Evolutionary conservation across 1,140 invertebrate genomes (phyloP), one percentile per base, ranked within the genome.

Genomic region (Leptonema lineaticorne): DNA sequence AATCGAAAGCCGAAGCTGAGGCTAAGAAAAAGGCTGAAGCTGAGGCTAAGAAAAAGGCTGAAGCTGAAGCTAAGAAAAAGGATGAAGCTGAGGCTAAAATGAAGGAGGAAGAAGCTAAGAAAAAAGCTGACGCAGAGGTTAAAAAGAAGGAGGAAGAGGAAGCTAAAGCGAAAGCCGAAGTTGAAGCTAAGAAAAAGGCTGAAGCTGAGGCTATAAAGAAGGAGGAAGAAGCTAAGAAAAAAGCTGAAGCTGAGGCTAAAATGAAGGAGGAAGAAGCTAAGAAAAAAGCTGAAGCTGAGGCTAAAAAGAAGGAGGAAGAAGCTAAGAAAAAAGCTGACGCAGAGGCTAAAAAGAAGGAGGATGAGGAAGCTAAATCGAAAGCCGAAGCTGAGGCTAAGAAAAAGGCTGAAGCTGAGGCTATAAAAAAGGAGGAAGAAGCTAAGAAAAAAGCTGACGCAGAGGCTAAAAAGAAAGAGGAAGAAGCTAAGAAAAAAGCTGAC

Each of bases 161-260:
- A 24, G 53, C 65, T 37, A 59, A 59, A 16, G 18, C 28, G n/a
- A 45, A 50, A 8, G 48, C 29, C 7, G 63, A 41, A 16, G 22
- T 8, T 3, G 63, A 69, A 48, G 41, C 41, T 9, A 14, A 50
- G 28, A 30, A 58, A 18, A 65, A 48, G 22, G 37, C 16, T 24
- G 24, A 63, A 27, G 22, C 18, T 18, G 20, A 22, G 16, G 69
- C 70, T 37, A 65, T 33, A 16, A 27, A 46, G 20, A 26, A 63
- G 26, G 60, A 50, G 5, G 16, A 64, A 24, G 46, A 14, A 62
- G 45, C 71, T 64, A 71, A 63, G 56, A 69, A 56, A 50, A 62
- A 73, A 66, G 73, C 75, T 79, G 46, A 75, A 76, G 58, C 45
- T 7, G 30, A 56, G 29, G 62, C 24, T 50, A 50, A 46, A n/a